These are phyloP conservation scores for Helarctos malayanus DNA, from an alignment of 2,797 vertebrate species.

Conservation along the genomic window DNA sequence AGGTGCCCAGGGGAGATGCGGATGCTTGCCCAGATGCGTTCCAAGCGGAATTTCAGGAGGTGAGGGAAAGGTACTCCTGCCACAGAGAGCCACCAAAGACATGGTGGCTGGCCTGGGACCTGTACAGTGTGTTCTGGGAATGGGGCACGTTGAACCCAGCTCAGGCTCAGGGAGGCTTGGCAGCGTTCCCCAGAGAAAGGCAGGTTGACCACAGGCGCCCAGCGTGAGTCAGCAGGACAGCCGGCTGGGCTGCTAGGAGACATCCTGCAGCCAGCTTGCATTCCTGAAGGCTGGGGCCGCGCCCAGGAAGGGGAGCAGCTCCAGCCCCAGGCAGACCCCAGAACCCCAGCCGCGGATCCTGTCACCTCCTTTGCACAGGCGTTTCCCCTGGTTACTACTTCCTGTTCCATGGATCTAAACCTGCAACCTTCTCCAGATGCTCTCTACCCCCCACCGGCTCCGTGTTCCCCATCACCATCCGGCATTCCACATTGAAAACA, in stretches of 20 bases:
- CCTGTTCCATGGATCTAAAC: background rate
- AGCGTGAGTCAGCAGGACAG: slow-evolving; percentile 20
- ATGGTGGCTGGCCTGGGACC: accelerated
- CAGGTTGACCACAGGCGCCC: background rate
- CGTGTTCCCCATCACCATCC: background rate
- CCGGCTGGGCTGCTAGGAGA: background rate
- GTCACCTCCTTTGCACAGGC: too few species aligned
- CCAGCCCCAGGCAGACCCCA: background rate
- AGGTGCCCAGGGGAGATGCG: background rate
- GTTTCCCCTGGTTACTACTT: too few species aligned
- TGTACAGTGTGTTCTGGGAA: background rate
- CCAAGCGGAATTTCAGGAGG: background rate
- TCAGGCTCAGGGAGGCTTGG: background rate
- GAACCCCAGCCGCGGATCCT: background rate
- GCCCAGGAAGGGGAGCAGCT: background rate
- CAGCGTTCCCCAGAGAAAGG: background rate
- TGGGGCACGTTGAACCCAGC: accelerated
- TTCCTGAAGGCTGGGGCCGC: background rate
- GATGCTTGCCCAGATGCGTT: background rate
- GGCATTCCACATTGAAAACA: background rate
- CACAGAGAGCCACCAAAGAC: background rate
- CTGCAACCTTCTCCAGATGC: background rate
- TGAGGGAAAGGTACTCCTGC: background rate
- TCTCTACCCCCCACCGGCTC: background rate
- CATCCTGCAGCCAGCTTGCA: accelerated